These are phyloP conservation scores for Heliangelus exortis DNA, from an alignment of 2,797 vertebrate genomes.

Conservation along the genomic window DNA sequence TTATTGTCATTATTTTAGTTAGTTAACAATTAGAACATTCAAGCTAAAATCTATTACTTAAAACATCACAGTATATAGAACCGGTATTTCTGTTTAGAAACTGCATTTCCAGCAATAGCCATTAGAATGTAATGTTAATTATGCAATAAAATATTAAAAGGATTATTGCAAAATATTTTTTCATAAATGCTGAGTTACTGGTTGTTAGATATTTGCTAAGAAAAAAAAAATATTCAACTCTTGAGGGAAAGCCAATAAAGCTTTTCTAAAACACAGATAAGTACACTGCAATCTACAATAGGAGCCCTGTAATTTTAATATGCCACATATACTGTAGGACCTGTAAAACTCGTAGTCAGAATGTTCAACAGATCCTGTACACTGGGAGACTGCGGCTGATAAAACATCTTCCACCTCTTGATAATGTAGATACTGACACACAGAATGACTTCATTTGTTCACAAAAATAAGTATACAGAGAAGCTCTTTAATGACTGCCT, in stretches of 20 bases:
- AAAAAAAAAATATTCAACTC: neutral
- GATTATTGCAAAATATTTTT: neutral
- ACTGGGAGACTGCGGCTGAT: neutral
- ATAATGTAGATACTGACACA: neutral
- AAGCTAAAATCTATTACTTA: neutral
- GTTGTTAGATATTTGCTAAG: neutral
- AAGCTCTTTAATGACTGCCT: neutral
- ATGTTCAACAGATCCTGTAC: neutral
- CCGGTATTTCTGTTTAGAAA: neutral
- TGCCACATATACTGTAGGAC: accelerated
- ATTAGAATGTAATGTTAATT: neutral
- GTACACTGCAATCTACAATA: neutral
- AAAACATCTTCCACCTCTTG: neutral
- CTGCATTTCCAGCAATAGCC: neutral
- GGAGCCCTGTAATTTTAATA: neutral
- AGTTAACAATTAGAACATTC: neutral
- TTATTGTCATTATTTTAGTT: neutral
- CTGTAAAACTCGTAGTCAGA: neutral
- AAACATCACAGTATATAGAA: neutral
- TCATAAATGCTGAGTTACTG: neutral
- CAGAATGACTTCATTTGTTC: neutral
- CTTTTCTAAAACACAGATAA: neutral
- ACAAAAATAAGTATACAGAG: neutral
- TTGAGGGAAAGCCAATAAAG: neutral
- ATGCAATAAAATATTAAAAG: neutral